phyloP scores from a whole-genome alignment of 2,888 invertebrate species.

The Gisinianus flammeolus region DNA sequence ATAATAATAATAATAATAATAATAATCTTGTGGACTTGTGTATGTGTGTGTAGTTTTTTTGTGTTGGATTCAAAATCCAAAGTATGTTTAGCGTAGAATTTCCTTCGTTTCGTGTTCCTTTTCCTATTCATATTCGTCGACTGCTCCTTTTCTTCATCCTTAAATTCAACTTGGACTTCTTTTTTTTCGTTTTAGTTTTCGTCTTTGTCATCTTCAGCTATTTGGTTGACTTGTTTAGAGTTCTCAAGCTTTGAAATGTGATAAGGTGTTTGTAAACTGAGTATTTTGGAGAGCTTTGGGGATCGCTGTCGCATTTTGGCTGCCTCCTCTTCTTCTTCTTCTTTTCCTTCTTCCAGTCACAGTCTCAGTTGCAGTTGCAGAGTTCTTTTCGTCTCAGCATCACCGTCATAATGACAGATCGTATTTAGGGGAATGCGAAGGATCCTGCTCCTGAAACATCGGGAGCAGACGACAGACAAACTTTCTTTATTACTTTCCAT shows the following conservation, averaged over 20 bases:
- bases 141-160: not conserved
- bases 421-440: constrained; percentile 38
- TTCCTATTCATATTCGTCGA: not conserved
- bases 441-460: constrained; percentile 39
- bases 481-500: constrained; percentile 34
- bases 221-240: constrained; percentile 37
- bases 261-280: constrained; percentile 47
- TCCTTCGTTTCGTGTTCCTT: not conserved
- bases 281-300: constrained; percentile 24
- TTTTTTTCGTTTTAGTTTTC: not conserved
- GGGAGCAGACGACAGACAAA: constrained; percentile 45
- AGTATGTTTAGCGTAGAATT: constrained; percentile 25
- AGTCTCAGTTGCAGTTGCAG: not conserved
- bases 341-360: not conserved
- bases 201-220: constrained; percentile 10
- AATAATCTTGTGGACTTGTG: not conserved
- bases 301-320: constrained; percentile 25
- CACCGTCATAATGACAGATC: constrained; percentile 45
- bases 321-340: constrained; percentile 16
- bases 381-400: not conserved
- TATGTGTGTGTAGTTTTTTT: not conserved
- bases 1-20: not conserved
- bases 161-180: not conserved
- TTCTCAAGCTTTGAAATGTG: constrained; percentile 41
- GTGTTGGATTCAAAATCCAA: not conserved